Evolutionary conservation across 2,797 vertebrate genomes (phyloP), one percentile per base, ranked within the genome.

Genomic region (Falco naumanni): DNA sequence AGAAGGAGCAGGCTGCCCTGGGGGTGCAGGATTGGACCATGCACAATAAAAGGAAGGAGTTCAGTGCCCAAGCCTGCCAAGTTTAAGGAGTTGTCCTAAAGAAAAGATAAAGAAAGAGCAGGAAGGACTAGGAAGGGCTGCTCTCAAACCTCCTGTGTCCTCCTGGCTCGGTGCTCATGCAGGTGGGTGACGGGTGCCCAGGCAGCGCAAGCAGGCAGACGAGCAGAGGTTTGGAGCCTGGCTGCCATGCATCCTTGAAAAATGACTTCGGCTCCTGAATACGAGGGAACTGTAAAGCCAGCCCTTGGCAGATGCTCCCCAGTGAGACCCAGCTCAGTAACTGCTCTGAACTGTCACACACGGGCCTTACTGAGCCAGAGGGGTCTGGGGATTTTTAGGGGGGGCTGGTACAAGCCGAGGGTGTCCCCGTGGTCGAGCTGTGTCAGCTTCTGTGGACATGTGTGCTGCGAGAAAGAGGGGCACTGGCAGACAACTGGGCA

Each of bases 391-490:
- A 41, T 41, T 87, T 80, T 89, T 64, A 65, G 0, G 29, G 0
- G 29, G 37, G 33, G 31, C 72, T 16, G 21, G 7, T 22, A 65
- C 0, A 0, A 92, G 25, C 26, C 24, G 22, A 43, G 0, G 1
- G 15, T 20, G 45, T 47, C 41, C 70, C 72, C 50, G 47, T 26
- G 14, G 50, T 25, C 83, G 66, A 15, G 41, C 39, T 39, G 6
- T 0, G 6, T 34, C 69, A 91, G 17, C 59, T 47, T 56, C 22
- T 19, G 48, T 13, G 31, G 39, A 41, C 18, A 22, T 0, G 4
- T 45, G 47, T 3, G 3, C 57, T 65, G 45, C 51, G 76, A 79
- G 74, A 48, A 92, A 54, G 0, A 78, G 21, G 25, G 43, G 13
- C 68, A 47, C n/a, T 45, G 41, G 33, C 8, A 66, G 69, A 59